These are phyloP conservation scores for Drosophila antonietae DNA, from an alignment of 2,888 invertebrate species.

Conservation along the genomic window DNA sequence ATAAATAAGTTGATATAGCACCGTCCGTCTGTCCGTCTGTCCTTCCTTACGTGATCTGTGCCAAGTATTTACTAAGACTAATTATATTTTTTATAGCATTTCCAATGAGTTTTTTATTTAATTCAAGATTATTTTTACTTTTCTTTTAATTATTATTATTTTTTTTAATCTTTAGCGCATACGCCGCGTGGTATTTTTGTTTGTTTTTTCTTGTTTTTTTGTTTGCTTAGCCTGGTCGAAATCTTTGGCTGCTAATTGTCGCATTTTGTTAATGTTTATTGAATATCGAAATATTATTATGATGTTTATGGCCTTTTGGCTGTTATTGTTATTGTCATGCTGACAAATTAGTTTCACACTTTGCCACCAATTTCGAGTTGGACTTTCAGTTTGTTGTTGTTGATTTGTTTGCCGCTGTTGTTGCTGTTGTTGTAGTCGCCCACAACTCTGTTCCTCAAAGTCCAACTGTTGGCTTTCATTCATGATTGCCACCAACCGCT, in stretches of 20 bases:
- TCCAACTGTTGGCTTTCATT: slow-evolving; percentile 50
- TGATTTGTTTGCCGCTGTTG: slow-evolving; percentile 3
- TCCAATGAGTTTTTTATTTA: no score
- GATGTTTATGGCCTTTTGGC: slow-evolving; percentile 74
- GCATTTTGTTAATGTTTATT: slow-evolving; percentile 77
- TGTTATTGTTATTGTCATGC: slow-evolving; percentile 77
- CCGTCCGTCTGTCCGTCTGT: no score
- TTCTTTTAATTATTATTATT: no score
- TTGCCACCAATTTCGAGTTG: slow-evolving; percentile 46
- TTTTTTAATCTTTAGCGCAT: neutral
- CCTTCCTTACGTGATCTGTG: no score
- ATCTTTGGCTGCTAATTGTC: slow-evolving; percentile 66
- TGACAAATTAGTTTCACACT: slow-evolving; percentile 80
- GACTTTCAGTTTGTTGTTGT: slow-evolving; percentile 4
- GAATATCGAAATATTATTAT: slow-evolving; percentile 75
- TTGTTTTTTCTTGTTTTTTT: no score
- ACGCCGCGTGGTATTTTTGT: neutral
- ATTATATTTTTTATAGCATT: no score
- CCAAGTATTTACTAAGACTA: no score
- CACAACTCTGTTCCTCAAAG: slow-evolving; percentile 25
- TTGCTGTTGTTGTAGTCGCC: slow-evolving; percentile 28
- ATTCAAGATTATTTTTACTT: no score
- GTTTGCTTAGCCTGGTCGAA: slow-evolving; percentile 37
- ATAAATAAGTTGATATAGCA: no score
- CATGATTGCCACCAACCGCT: slow-evolving; percentile 46